These are phyloP conservation scores for Lacerta agilis DNA, from an alignment of 2,797 vertebrate genomes.

Conservation along the genomic window DNA sequence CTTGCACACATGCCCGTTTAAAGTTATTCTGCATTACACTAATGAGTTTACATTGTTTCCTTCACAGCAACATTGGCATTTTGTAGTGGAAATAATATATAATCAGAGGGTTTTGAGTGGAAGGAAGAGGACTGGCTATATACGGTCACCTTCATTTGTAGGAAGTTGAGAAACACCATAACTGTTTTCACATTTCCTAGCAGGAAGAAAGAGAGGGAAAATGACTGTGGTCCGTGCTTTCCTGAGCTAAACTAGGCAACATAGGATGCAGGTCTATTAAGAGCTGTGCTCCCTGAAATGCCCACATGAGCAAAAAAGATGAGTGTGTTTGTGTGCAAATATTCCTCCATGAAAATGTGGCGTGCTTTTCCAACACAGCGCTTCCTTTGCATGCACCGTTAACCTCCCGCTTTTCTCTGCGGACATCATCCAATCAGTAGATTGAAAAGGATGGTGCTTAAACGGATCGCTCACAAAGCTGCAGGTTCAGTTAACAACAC, in stretches of 20 bases:
- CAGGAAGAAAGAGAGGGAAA: conserved; percentile 61
- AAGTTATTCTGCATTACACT: neutral
- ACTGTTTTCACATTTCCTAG: conserved; percentile 68
- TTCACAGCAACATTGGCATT: neutral
- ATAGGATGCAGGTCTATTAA: conserved; percentile 26
- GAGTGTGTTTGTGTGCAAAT: neutral
- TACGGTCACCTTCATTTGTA: conserved; percentile 50
- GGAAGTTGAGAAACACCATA: conserved; percentile 44
- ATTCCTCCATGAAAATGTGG: conserved; percentile 14
- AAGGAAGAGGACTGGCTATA: conserved; percentile 8
- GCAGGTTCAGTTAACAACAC: neutral
- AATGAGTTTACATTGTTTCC: conserved; percentile 13
- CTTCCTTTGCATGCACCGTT: conserved; percentile 18
- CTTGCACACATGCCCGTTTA: conserved; percentile 18
- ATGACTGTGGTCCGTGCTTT: conserved; percentile 40
- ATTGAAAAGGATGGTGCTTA: neutral
- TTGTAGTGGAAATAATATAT: neutral
- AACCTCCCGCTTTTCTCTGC: conserved; percentile 30
- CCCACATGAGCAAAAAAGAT: conserved; percentile 28
- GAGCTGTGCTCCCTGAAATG: conserved; percentile 48
- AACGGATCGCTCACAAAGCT: neutral
- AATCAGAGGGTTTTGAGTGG: neutral
- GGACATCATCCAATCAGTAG: conserved; percentile 34
- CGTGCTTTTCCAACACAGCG: conserved; percentile 31
- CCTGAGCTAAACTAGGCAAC: conserved; percentile 43